Percentiles rank a stretch among this genome's conserved stretches.
Evolutionary conservation across 1,140 invertebrate genomes (phyloP).

Genomic region (Neodiprion virginianus): DNA sequence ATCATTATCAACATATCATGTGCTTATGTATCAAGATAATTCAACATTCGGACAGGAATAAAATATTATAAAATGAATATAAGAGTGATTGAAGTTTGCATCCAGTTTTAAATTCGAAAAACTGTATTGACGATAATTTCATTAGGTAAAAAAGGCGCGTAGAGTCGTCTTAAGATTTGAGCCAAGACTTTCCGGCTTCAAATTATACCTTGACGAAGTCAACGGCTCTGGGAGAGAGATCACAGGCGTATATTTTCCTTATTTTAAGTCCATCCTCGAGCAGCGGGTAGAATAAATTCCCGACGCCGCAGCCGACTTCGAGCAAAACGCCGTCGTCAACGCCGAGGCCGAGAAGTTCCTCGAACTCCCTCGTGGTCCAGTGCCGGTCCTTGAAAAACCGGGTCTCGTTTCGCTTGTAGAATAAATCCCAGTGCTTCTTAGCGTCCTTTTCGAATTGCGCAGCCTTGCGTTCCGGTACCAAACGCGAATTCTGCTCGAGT

Average conservation of each 20-base stretch:
- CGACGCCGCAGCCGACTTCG: constrained; percentile 97
- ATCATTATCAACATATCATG: too few relatives aligned
- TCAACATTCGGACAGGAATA: constrained; percentile 14
- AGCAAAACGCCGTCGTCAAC: constrained; percentile 65
- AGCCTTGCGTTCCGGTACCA: constrained; percentile 81
- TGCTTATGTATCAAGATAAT: neutral
- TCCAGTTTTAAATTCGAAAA: neutral
- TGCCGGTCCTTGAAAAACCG: constrained; percentile 97
- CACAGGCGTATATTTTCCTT: constrained; percentile 88
- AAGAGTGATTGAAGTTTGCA: neutral
- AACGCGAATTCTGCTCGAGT: constrained; percentile 71
- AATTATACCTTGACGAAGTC: constrained; percentile 78
- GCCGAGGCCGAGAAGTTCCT: constrained; percentile 71
- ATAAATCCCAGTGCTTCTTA: constrained; percentile 95
- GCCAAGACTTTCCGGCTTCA: neutral
- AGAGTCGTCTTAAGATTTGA: neutral
- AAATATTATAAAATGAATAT: constrained; percentile 16
- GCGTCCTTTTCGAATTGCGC: constrained; percentile 85
- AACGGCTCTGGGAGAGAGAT: constrained; percentile 91
- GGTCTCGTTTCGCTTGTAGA: constrained; percentile 93
- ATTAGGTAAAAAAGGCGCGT: constrained; percentile 2
- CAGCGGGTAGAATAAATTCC: constrained; percentile 95
- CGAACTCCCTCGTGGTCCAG: constrained; percentile 95
- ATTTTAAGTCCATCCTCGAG: constrained; percentile 77
- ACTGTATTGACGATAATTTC: constrained; percentile 11